A percentile compares a stretch with the other conserved stretches of the same genome.
phyloP scores from a whole-genome alignment of 2,888 invertebrate species.

The Pterostichus madidus region DNA sequence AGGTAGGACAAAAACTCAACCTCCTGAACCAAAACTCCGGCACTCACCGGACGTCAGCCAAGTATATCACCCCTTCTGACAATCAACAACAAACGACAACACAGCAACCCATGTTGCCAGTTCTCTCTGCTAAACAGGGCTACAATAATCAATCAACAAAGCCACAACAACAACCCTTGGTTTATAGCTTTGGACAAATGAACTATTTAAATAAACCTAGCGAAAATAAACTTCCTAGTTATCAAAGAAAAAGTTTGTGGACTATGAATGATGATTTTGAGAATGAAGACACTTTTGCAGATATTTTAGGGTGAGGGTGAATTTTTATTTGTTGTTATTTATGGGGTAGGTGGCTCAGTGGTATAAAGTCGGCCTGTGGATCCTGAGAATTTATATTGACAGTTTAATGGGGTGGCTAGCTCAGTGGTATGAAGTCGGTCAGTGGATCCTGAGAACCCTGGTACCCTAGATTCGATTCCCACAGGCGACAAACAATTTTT shows the following conservation, averaged over 20 bases:
- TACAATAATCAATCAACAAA: constrained; percentile 68
- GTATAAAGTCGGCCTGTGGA: no score
- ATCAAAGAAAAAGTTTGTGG: constrained; percentile 70
- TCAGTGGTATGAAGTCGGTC: no score
- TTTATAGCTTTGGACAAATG: constrained; percentile 76
- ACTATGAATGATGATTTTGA: constrained; percentile 73
- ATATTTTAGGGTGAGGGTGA: constrained; percentile 84
- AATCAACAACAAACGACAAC: constrained; percentile 68
- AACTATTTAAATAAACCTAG: constrained; percentile 72
- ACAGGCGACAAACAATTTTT: no score
- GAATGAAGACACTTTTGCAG: constrained; percentile 83
- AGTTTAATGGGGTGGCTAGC: no score
- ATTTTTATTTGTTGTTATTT: constrained; percentile 19
- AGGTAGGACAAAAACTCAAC: constrained; percentile 63
- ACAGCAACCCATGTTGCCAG: constrained; percentile 58
- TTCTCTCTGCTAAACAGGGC: constrained; percentile 38
- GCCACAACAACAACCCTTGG: constrained; percentile 70
- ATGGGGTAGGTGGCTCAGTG: no score
- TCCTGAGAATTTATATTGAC: no score
- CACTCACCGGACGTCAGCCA: constrained; percentile 51
- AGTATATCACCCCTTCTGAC: constrained; percentile 46
- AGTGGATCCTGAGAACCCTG: no score
- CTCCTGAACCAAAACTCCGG: constrained; percentile 58
- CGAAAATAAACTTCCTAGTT: constrained; percentile 66
- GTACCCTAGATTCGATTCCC: no score